Evolutionary conservation across 1,140 invertebrate genomes (phyloP).

Genomic region (Schmidtea mediterranea): DNA sequence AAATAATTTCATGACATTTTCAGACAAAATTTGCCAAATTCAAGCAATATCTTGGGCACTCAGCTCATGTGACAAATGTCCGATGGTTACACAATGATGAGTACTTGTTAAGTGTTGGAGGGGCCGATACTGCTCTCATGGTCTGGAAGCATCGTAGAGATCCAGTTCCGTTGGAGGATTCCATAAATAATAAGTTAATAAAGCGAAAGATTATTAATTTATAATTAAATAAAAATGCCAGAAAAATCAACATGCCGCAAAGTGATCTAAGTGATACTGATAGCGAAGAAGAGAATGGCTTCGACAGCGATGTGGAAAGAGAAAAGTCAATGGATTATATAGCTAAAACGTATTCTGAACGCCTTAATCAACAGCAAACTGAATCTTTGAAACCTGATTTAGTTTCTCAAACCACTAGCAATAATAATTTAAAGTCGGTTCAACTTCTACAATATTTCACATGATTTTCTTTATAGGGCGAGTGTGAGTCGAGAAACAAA

Average conservation of each 20-base stretch:
- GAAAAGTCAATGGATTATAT: conserved; percentile 26
- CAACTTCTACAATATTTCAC: no score
- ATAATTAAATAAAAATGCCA: neutral
- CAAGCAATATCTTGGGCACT: conserved; percentile 28
- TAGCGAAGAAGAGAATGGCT: conserved; percentile 25
- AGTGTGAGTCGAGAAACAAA: no score
- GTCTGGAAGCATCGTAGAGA: conserved; percentile 17
- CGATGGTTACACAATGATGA: conserved; percentile 18
- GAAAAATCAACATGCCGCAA: conserved; percentile 12
- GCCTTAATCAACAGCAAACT: conserved; percentile 3
- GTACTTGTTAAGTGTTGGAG: conserved; percentile 20
- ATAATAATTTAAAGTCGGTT: no score
- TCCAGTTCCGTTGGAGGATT: conserved; percentile 9
- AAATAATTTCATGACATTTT: no score
- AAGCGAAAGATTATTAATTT: neutral
- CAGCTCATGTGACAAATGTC: conserved; percentile 27
- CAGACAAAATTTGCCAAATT: conserved; percentile 28
- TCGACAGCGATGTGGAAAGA: conserved; percentile 26
- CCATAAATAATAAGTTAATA: neutral
- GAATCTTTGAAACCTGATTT: no score
- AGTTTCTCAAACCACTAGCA: no score
- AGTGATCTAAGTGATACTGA: conserved; percentile 27
- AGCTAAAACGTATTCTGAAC: conserved; percentile 19
- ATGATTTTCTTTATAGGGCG: no score
- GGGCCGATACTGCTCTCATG: conserved; percentile 25